These are phyloP conservation scores for Gymnoscelis rufifasciata DNA, from an alignment of 2,888 invertebrate genomes.

Conservation along the genomic window DNA sequence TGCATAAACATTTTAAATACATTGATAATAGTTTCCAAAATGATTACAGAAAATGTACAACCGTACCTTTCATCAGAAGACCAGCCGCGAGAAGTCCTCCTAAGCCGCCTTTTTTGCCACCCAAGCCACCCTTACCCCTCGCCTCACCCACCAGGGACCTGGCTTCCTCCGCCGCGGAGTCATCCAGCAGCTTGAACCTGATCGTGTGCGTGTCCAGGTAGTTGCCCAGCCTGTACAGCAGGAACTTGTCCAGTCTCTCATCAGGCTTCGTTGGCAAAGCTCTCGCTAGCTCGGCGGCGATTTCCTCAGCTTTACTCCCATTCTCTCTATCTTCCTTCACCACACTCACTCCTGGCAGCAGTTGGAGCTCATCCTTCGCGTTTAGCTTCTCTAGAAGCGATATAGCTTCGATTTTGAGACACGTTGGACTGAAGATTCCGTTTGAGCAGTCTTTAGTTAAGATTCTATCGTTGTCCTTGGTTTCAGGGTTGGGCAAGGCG, in stretches of 20 bases:
- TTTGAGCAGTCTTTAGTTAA: conserved; percentile 44
- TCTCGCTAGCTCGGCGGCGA: conserved; percentile 85
- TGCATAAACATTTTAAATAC: no score
- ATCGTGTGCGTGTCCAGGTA: conserved; percentile 87
- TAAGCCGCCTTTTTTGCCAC: conserved; percentile 72
- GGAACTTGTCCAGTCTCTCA: conserved; percentile 85
- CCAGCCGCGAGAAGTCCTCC: conserved; percentile 78
- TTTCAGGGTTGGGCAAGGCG: conserved; percentile 60
- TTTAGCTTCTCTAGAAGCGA: conserved; percentile 47
- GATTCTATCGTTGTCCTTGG: conserved; percentile 36
- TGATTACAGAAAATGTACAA: conserved; percentile 21
- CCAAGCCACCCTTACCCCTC: conserved; percentile 71
- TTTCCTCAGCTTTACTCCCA: conserved; percentile 82
- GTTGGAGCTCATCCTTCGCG: conserved; percentile 46
- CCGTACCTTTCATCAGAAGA: conserved; percentile 81
- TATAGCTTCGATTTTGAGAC: conserved; percentile 52
- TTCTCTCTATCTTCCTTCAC: conserved; percentile 79
- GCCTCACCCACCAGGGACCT: conserved; percentile 77
- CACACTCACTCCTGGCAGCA: conserved; percentile 75
- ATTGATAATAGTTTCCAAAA: no score
- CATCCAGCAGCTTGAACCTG: conserved; percentile 84
- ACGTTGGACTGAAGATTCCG: conserved; percentile 48
- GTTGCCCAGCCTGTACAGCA: conserved; percentile 84
- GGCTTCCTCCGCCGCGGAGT: conserved; percentile 78
- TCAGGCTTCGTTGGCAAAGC: conserved; percentile 87